Evolutionary conservation across 2,888 invertebrate species (phyloP), one percentile per base, ranked within the genome.

Genomic region (Eudemis profundana): DNA sequence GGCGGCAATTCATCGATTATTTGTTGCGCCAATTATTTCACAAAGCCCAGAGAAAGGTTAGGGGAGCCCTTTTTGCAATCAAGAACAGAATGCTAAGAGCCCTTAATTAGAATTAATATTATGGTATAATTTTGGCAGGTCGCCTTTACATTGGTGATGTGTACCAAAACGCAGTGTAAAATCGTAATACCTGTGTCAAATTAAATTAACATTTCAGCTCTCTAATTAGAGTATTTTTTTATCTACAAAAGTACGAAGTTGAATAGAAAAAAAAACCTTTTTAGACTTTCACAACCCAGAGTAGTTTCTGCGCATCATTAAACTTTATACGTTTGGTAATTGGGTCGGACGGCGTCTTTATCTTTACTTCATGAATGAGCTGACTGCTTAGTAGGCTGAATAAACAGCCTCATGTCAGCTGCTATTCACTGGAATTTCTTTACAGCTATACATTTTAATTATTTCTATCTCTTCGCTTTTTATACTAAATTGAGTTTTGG

Each of bases 1-100:
- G 72, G 73, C 66, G 72, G 70, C 70, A 73, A 72, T 76, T 78
- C 73, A 81, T 81, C 72, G 77, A 80, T 78, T 78, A 78, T 78
- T 77, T 77, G 70, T 67, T 72, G 67, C 66, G 59, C 49, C 50
- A 66, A 72, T 70, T 68, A 67, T 68, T 63, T 27, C 50, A 44
- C 27, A 29, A 51, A 64, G 33, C 44, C 44, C 17, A 10, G 29
- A 59, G 44, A n/a, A 33, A 51, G 36, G 51, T 51, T 59, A 63
- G 42, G 29, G 50, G 15, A 51, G 21, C 40, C 64, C 62, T 50
- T 59, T 64, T 64, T 64, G 57, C 38, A 59, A 64, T 59, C 64
- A 64, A 51, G 47, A 56, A 57, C 64, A 64, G 50, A 64, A 59
- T 44, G 50, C 27, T 36, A 51, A 59, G 56, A 38, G 44, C 57